These are phyloP conservation scores for Eilema griseolum DNA, from an alignment of 2,888 invertebrate genomes.

Conservation along the genomic window DNA sequence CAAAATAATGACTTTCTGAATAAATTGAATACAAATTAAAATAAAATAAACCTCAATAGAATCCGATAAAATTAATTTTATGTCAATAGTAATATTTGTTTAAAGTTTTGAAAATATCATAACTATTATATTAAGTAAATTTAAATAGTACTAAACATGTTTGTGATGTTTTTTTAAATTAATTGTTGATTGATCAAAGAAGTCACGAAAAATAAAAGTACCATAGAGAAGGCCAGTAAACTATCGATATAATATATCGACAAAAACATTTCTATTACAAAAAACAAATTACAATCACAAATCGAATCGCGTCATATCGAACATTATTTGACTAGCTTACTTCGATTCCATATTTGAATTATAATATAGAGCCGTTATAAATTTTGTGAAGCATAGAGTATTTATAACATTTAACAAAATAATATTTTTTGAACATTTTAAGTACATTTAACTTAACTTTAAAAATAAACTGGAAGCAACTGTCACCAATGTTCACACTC, in stretches of 20 bases:
- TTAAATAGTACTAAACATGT: too few species aligned
- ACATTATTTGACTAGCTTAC: background rate
- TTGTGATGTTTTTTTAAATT: too few species aligned
- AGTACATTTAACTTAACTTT: slow-evolving; percentile 11
- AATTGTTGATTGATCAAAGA: too few species aligned
- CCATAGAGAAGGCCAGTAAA: background rate
- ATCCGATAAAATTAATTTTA: too few species aligned
- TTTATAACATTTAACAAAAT: background rate
- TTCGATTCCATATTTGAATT: background rate
- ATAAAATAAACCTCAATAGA: too few species aligned
- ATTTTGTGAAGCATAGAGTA: background rate
- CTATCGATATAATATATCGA: background rate
- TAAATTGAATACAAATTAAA: too few species aligned
- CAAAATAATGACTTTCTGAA: too few species aligned
- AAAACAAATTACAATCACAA: background rate
- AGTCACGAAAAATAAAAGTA: too few species aligned
- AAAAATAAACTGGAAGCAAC: background rate
- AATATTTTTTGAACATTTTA: background rate
- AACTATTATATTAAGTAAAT: too few species aligned
- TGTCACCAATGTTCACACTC: too few species aligned
- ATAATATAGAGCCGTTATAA: background rate
- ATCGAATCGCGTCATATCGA: background rate
- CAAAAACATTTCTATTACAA: background rate
- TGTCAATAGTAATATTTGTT: too few species aligned
- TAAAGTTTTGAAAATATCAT: too few species aligned